Evolutionary conservation across 2,888 invertebrate species (phyloP).

Genomic region (Meandrusa payeni): DNA sequence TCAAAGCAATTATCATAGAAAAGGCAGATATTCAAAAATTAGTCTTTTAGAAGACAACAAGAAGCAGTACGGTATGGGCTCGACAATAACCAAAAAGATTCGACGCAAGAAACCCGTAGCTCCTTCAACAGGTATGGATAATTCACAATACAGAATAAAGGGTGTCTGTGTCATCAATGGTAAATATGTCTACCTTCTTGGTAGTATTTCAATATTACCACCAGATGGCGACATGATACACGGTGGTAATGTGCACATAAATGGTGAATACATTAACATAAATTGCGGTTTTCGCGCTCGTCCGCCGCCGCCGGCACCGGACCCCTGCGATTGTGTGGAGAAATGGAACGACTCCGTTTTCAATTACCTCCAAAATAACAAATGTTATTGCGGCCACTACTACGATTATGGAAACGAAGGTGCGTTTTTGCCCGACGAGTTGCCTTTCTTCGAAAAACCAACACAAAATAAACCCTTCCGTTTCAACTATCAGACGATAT

Average conservation of each 20-base stretch:
- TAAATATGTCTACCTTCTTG: slow-evolving; percentile 50
- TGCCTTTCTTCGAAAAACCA: slow-evolving; percentile 59
- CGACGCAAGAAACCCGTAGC: slow-evolving; percentile 43
- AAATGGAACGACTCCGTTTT: slow-evolving; percentile 53
- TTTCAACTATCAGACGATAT: slow-evolving; percentile 65
- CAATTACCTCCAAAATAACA: slow-evolving; percentile 48
- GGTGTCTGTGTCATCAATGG: slow-evolving; percentile 52
- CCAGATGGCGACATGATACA: slow-evolving; percentile 59
- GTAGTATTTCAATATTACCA: slow-evolving; percentile 48
- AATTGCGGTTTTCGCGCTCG: slow-evolving; percentile 52
- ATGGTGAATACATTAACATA: slow-evolving; percentile 48
- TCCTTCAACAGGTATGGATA: slow-evolving; percentile 51
- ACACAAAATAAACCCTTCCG: slow-evolving; percentile 40
- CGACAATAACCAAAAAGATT: slow-evolving; percentile 32
- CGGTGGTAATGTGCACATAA: slow-evolving; percentile 48
- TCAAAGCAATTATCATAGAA: slow-evolving; percentile 33
- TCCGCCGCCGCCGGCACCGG: slow-evolving; percentile 41
- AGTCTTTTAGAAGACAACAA: slow-evolving; percentile 42
- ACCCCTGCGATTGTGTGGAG: slow-evolving; percentile 58
- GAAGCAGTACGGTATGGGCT: slow-evolving; percentile 54
- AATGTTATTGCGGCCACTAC: slow-evolving; percentile 60
- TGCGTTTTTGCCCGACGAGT: slow-evolving; percentile 48
- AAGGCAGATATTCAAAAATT: slow-evolving; percentile 37
- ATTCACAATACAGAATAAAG: slow-evolving; percentile 54
- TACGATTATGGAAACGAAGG: slow-evolving; percentile 63